Percentiles rank a stretch among this genome's conserved stretches.
These are phyloP conservation scores for Rhodeus uyekii DNA, from an alignment of 2,797 vertebrate species.

Conservation along the genomic window DNA sequence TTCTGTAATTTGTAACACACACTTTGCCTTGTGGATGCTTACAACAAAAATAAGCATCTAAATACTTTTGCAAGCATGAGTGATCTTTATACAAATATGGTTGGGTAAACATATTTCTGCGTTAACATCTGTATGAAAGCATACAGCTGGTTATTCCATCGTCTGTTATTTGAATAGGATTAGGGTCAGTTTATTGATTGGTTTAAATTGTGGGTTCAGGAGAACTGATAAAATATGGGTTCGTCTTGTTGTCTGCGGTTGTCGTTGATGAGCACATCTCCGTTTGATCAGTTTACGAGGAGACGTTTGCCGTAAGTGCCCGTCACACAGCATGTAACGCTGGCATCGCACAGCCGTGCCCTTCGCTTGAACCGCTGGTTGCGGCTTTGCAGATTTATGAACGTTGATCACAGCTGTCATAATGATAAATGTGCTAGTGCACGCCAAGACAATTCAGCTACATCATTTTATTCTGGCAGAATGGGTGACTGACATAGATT, in stretches of 20 bases:
- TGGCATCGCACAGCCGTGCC: constrained; percentile 4
- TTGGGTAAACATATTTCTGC: constrained; percentile 15
- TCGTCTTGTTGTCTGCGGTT: neutral
- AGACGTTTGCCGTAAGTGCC: neutral
- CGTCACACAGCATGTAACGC: neutral
- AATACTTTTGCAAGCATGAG: constrained; percentile 27
- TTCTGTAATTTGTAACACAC: constrained; percentile 39
- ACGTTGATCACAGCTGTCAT: constrained; percentile 40
- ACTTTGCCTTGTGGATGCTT: constrained; percentile 40
- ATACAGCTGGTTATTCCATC: constrained; percentile 4
- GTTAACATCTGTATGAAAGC: constrained; percentile 23
- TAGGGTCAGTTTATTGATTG: constrained; percentile 16
- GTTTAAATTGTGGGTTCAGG: neutral
- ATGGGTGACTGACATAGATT: constrained; percentile 12
- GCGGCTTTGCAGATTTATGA: constrained; percentile 43
- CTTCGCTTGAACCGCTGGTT: constrained; percentile 15
- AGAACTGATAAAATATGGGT: neutral
- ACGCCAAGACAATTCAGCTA: constrained; percentile 25
- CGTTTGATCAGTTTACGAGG: constrained; percentile 3
- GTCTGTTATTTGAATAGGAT: constrained; percentile 23
- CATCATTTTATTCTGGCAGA: constrained; percentile 32
- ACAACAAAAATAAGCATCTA: constrained; percentile 38
- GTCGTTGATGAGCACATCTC: constrained; percentile 10
- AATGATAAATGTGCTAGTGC: constrained; percentile 46
- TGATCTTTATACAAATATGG: constrained; percentile 32